Base-by-base conservation (phyloP, 2,113 vertebrate species). In the Myodes glareolus region DNA sequence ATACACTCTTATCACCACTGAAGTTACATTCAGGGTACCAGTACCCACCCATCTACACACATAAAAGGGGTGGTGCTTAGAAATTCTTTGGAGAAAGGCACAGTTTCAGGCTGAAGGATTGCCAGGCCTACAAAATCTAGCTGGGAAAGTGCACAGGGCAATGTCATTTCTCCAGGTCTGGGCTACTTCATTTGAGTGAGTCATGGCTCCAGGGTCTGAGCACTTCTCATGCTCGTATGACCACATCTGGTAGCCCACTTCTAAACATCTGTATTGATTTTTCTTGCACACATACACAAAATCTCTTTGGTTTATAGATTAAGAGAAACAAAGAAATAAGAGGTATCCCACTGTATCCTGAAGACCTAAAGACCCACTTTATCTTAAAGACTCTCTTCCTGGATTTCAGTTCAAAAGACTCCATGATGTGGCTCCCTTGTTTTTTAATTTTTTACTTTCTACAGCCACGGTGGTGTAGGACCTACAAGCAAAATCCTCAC, bases 221-320 rank as follows among this genome's bases (percentile, higher is more conserved):
- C 1, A 7, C 36, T 73, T 94, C 63, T 81, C 52, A 42, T 68
- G 55, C 55, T 76, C 36, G 16, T 73, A 29, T 68, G 73, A 65
- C 16, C 4, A 14, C 13, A 45, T 72, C 29, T 89, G 23, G 8
- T 85, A 87, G 23, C 6, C 77, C 68, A 70, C 63, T 95, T 93
- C 94, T 96, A 55, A 95, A 95, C 31, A 92, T 91, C 77, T 96
- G 68, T 82, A 55, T 63, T 95, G 73, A 58, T 91, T 87, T 93
- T 92, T 39, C n/a, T 42, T 90, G 77, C 21, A 39, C 36, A 19
- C 16, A 65, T 11, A 75, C 7, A 50, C 25, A 52, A 4, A 63
- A 91, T 58, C 21, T 58, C 8, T 36, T 80, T 97, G 81, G 72
- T 33, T 42, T 19, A 72, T 47, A 70, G 39, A 12, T 92, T 77